Evolutionary conservation across 2,797 vertebrate species (phyloP).

Genomic region (Carcharodon carcharias): DNA sequence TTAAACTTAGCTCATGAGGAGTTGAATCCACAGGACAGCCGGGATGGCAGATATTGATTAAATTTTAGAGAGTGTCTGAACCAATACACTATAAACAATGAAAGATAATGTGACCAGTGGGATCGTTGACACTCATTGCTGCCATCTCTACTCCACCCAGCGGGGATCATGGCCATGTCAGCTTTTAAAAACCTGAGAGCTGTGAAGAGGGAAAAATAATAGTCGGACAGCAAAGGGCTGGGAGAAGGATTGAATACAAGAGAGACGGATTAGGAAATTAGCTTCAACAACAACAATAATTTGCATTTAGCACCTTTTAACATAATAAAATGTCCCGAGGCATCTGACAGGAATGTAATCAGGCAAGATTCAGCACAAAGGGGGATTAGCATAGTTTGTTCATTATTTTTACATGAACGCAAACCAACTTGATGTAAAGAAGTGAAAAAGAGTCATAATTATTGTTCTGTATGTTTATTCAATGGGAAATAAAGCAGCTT

Average conservation of each 20-base stretch:
- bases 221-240: neutral
- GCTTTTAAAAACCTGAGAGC: neutral
- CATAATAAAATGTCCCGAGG: neutral
- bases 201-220: neutral
- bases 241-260: neutral
- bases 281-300: neutral
- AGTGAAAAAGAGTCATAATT: neutral
- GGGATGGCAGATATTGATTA: constrained; percentile 3
- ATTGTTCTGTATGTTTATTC: neutral
- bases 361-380: neutral
- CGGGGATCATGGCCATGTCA: neutral
- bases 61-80: neutral
- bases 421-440: neutral
- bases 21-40: neutral
- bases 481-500: neutral
- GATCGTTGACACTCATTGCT: neutral
- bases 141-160: neutral
- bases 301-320: neutral
- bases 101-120: neutral
- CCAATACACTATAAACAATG: neutral
- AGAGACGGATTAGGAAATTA: neutral
- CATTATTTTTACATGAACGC: neutral
- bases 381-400: neutral
- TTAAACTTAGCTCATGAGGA: neutral
- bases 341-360: neutral